Evolutionary conservation across 1,140 invertebrate species (phyloP), one percentile per base, ranked within the genome.

Genomic region (Cephus cinctus): DNA sequence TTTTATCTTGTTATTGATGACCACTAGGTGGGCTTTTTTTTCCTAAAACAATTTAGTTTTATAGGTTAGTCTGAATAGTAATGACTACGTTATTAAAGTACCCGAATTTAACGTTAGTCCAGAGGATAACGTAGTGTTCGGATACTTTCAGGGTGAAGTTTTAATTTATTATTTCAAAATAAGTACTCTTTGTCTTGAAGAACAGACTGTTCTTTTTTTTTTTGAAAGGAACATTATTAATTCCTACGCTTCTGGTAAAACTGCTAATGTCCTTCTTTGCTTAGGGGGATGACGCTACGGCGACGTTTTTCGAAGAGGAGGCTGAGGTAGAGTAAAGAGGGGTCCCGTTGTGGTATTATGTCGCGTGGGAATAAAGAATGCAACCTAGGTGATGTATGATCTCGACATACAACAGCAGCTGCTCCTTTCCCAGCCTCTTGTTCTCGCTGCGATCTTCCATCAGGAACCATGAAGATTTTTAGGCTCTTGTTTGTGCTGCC

Each of bases 21-120:
- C n/a, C n/a, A n/a, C 32, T 35, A 35, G 32, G 32, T 35, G 32
- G 32, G n/a, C 2, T 5, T 6, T 6, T 35, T 35, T 35, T n/a
- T 30, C 20, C 48, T 32, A 32, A 60, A 57, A 62, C 56, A 60
- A 59, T 64, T 57, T 54, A 40, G 50, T 25, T 41, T 44, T n/a
- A n/a, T n/a, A n/a, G n/a, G n/a, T n/a, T n/a, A n/a, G n/a, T n/a
- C n/a, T n/a, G n/a, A n/a, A n/a, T n/a, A n/a, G n/a, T n/a, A n/a
- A n/a, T n/a, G n/a, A n/a, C n/a, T n/a, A n/a, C n/a, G n/a, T n/a
- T n/a, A n/a, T n/a, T n/a, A n/a, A n/a, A n/a, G n/a, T n/a, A n/a
- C n/a, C n/a, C n/a, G n/a, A n/a, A n/a, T n/a, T n/a, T n/a, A n/a
- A n/a, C n/a, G n/a, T n/a, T n/a, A n/a, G n/a, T n/a, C n/a, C n/a